phyloP scores from a whole-genome alignment of 2,888 invertebrate genomes.

The Endotricha flammealis region DNA sequence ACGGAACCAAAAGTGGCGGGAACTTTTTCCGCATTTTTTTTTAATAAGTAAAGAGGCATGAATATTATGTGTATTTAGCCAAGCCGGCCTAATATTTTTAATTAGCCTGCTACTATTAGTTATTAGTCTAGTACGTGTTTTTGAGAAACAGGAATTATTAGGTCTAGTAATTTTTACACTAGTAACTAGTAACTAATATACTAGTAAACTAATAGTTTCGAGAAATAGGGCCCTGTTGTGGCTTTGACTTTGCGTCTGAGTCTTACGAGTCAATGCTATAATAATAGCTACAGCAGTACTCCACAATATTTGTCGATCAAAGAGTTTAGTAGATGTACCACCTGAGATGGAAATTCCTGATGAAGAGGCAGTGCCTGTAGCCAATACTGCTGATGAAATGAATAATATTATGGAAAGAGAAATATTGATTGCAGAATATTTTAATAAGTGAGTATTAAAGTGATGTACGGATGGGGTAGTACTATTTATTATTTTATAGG shows the following conservation, averaged over 20 bases:
- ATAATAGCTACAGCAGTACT: conserved; percentile 5
- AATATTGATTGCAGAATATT: not conserved
- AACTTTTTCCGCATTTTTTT: too few species aligned
- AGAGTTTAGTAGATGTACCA: not conserved
- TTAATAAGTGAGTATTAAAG: not conserved
- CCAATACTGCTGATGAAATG: not conserved
- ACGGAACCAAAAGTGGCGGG: too few species aligned
- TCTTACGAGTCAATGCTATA: conserved; percentile 2
- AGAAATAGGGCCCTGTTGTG: too few species aligned
- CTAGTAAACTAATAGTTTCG: too few species aligned
- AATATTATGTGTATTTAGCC: too few species aligned
- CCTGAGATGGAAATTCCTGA: not conserved
- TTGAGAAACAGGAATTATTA: too few species aligned
- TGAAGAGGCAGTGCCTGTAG: not conserved
- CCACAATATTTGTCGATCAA: not conserved
- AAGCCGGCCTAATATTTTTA: too few species aligned
- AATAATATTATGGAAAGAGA: not conserved
- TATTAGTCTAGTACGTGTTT: too few species aligned
- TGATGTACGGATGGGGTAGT: not conserved
- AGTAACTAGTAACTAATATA: too few species aligned
- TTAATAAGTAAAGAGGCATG: too few species aligned
- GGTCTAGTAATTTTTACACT: too few species aligned
- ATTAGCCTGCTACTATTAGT: too few species aligned
- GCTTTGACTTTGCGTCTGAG: conserved; percentile 10
- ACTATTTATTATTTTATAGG: not conserved